Evolutionary conservation across 2,113 vertebrate genomes (phyloP).

Genomic region (Podarcis raffonei): DNA sequence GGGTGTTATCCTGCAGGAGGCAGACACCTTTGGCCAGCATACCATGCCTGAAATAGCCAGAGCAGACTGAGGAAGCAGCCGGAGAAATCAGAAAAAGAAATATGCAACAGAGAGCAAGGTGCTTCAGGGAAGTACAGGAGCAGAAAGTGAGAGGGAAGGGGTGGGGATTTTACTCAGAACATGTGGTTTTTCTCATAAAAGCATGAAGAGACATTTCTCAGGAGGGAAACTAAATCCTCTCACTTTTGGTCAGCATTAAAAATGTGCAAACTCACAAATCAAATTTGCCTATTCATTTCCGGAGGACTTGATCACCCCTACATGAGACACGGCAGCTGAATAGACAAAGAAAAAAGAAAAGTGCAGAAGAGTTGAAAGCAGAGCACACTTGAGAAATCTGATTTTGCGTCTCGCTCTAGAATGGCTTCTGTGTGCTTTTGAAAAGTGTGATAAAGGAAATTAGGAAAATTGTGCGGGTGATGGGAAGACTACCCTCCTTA

Average conservation of each 20-base stretch:
- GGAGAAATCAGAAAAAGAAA: not conserved
- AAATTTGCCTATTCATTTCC: not conserved
- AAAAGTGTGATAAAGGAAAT: not conserved
- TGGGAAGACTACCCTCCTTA: not conserved
- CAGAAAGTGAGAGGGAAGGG: not conserved
- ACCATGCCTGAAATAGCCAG: not conserved
- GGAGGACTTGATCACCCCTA: not conserved
- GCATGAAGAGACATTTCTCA: not conserved
- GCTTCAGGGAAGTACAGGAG: not conserved
- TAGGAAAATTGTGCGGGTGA: not conserved
- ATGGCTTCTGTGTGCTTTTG: not conserved
- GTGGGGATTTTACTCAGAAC: not conserved
- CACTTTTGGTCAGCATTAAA: not conserved
- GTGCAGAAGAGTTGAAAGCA: not conserved
- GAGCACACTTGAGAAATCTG: not conserved
- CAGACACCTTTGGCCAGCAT: too few species aligned
- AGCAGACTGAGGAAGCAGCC: not conserved
- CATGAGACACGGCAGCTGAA: not conserved
- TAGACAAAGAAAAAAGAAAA: not conserved
- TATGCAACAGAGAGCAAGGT: not conserved
- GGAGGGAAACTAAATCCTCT: not conserved
- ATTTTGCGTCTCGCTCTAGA: not conserved
- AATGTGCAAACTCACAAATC: not conserved
- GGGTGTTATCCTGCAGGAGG: too few species aligned
- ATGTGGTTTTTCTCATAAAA: not conserved